Percentiles rank a stretch among this genome's conserved stretches.
These are phyloP conservation scores for Dioctria linearis DNA, from an alignment of 2,888 invertebrate species.

Conservation along the genomic window DNA sequence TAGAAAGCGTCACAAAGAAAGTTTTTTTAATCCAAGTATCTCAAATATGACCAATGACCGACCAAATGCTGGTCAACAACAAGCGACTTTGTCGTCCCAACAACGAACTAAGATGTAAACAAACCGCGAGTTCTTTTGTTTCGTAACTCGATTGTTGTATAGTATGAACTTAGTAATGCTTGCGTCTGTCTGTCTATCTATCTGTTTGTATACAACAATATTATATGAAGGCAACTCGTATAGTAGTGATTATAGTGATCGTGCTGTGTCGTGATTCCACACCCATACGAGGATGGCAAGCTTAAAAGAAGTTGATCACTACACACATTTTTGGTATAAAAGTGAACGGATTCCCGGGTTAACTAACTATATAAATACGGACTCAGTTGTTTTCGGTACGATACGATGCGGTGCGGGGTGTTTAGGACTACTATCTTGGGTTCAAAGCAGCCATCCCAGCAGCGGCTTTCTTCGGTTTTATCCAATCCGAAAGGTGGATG, in stretches of 20 bases:
- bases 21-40: background rate
- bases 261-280: constrained; percentile 26
- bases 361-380: background rate
- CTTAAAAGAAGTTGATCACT: background rate
- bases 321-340: constrained; percentile 20
- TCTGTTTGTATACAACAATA: too few relatives aligned
- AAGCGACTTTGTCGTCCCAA: background rate
- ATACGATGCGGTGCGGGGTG: background rate
- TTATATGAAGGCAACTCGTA: too few relatives aligned
- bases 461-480: background rate
- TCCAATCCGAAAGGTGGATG: background rate
- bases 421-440: background rate
- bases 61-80: constrained; percentile 10
- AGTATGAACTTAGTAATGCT: too few relatives aligned
- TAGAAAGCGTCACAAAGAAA: constrained; percentile 20
- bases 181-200: too few relatives aligned
- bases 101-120: constrained; percentile 41
- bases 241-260: background rate
- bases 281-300: constrained; percentile 16
- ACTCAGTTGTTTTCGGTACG: too few relatives aligned
- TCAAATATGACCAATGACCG: background rate
- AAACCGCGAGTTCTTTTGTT: constrained; percentile 50
- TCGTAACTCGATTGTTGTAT: background rate
- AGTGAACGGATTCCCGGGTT: constrained; percentile 36
- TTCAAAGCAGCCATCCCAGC: background rate